Evolutionary conservation across 1,140 invertebrate species (phyloP), one percentile per base, ranked within the genome.

Genomic region (Drosophila tropicalis): DNA sequence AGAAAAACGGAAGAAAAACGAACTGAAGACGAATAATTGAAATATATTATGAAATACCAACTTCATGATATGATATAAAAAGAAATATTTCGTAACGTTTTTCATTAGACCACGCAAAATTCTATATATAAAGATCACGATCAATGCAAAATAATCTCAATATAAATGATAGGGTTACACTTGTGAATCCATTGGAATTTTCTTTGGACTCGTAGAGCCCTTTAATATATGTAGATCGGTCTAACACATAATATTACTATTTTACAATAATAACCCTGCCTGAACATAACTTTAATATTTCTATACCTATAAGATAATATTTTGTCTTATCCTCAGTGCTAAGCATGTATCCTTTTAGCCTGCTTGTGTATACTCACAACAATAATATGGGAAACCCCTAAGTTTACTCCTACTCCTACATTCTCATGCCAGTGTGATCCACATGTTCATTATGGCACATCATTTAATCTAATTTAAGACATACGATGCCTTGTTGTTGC

Each of bases 371-470:
- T 25, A 25, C 22, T 3, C 15, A 17, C 13, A 9, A 13, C 51
- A 1, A 40, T 12, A 64, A 3, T 5, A 4, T 12, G 2, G 36
- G 36, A 22, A 62, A 39, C 57, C 13, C 19, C 39, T 15, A 58
- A 36, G 39, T n/a, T 61, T 25, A 47, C 39, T 47, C 15, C 32
- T 12, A 36, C 44, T 39, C 17, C 25, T 9, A 29, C 5, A 65
- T 25, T 44, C 13, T 2, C 39, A 39, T 13, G 55, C 51, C 12
- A 34, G 47, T 62, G 64, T 41, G 72, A 55, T 15, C 36, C 64
- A 78, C 75, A 78, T 72, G 71, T 81, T 89, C 84, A 89, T 89
- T 84, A 89, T 89, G 71, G 74, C 84, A 89, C 84, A 90, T 89
- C 77, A 90, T 89, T 77, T 87, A 72, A 89, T 89, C 84, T 81